Evolutionary conservation across 2,113 vertebrate genomes (phyloP), one percentile per base, ranked within the genome.

Genomic region (Turnix velox): DNA sequence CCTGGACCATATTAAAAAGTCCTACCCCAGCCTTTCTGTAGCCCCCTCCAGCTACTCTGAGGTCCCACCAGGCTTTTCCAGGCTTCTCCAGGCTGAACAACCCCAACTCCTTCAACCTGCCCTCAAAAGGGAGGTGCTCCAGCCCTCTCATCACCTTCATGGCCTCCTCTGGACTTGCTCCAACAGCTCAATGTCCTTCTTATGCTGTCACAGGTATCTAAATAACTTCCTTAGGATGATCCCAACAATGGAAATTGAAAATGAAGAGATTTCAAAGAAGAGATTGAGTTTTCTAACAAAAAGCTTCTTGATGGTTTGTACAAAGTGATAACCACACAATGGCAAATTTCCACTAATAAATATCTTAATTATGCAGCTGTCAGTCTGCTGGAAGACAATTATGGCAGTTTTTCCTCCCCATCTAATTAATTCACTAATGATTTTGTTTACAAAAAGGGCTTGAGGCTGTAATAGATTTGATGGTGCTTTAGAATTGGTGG

Each of bases 321-420:
- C 12, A 42, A 65, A 43, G 15, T 15, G 19, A 58, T n/a, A 17
- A 1, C 48, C 52, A 52, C 9, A 17, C 37, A 46, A 24, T 4
- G 54, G 75, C 63, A 88, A 80, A 81, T 55, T 93, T 71, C 63
- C 59, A 45, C 59, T 59, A 76, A 66, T 42, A 91, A 87, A 79
- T 73, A 84, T 51, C 46, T 52, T 55, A 33, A 63, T 63, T 62
- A 39, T 30, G 42, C 79, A 58, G 80, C 84, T 85, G 30, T 57
- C 72, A 84, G 72, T 46, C n/a, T 46, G 67, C 8, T 51, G 39
- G 35, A 90, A 76, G 79, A 86, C 73, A 88, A 65, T 5, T 83
- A 66, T 0, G 0, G 25, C 0, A 0, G 2, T 31, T 68, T 66
- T 62, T 20, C 42, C 31, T 88, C 0, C 0, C 24, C 31, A 77